Base-by-base conservation (phyloP, 1,140 invertebrate species). In the Hypothenemus hampei region DNA sequence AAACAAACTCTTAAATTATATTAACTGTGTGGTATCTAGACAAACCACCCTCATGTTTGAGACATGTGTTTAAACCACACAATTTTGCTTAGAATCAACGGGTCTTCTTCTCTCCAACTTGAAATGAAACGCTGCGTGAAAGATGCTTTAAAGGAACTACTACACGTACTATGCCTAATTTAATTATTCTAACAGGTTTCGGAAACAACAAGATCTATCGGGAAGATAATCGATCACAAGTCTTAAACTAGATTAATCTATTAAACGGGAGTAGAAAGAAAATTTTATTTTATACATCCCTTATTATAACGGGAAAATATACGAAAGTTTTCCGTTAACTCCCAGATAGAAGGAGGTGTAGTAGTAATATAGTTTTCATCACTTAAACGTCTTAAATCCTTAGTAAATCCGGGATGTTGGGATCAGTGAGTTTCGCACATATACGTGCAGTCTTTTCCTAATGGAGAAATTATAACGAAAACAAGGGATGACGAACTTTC, bases 71-170 rank as follows among this genome's bases (percentile, higher is more conserved):
- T 44, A 52, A 52, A 43, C 50, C 50, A 26, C 39, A 52, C 50
- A 44, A 52, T 43, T 52, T 52, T 44, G 24, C 26, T 13, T 44
- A 43, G 16, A 52, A 52, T 43, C 40, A 20, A 52, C 51, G 57
- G 52, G 60, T 62, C 60, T 62, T 49, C 57, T 62, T 62, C 60
- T 50, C 47, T 59, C 41, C 35, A 39, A 35, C 47, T 21, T 44
- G 23, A 58, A 44, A 60, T 46, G 59, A 62, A 62, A 62, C 47
- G 47, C 61, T 57, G 58, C 58, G 61, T 60, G 61, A 62, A 62
- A 62, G 58, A 62, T 53, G 54, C 58, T 26, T 44, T n/a, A 46
- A 20, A 43, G 47, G 47, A 49, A 49, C 37, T 49, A 49, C 16
- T 40, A 40, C 7, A 13, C 13, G 15, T 44, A 44, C 7, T 26